Conservation (phyloP, 2,888 invertebrate species). For the Hypercompe scribonia region DNA sequence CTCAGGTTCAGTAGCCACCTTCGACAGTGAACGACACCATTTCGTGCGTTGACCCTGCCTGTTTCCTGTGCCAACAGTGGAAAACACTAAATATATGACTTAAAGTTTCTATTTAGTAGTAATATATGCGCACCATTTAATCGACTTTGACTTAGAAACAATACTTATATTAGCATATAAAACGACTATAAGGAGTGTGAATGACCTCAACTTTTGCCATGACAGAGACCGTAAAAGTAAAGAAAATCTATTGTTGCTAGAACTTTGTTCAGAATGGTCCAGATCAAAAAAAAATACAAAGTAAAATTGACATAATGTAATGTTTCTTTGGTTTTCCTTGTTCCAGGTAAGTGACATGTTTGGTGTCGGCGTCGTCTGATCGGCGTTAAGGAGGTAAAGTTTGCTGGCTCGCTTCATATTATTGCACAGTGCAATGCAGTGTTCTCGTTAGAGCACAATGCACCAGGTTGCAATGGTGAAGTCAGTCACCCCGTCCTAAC, state of each 20-base stretch:
- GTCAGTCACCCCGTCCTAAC: conserved; percentile 86
- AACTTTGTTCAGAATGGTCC: conserved; percentile 1
- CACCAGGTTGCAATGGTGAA: conserved; percentile 84
- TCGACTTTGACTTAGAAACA: conserved; percentile 77
- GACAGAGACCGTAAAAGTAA: conserved; percentile 48
- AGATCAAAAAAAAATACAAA: too few relatives aligned
- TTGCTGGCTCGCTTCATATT: conserved; percentile 72
- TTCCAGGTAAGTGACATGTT: conserved; percentile 74
- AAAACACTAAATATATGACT: conserved; percentile 68
- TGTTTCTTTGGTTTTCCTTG: conserved; percentile 57
- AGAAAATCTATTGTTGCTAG: conserved; percentile 21
- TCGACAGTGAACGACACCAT: conserved; percentile 82
- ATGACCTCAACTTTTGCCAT: conserved; percentile 58
- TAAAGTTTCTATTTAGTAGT: conserved; percentile 67
- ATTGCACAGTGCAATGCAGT: conserved; percentile 79
- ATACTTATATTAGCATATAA: conserved; percentile 75
- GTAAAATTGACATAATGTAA: conserved; percentile 11
- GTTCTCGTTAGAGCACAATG: conserved; percentile 86
- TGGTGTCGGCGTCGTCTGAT: conserved; percentile 19
- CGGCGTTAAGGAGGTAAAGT: conserved; percentile 63
- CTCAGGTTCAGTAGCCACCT: conserved; percentile 83
- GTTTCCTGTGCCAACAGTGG: conserved; percentile 79
- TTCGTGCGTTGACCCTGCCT: conserved; percentile 80
- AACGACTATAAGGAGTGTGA: conserved; percentile 66
- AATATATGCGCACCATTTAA: conserved; percentile 69